Percentiles rank a stretch among this genome's conserved stretches.
These are phyloP conservation scores for Amniataba percoides DNA, from an alignment of 2,797 vertebrate genomes.

Conservation along the genomic window DNA sequence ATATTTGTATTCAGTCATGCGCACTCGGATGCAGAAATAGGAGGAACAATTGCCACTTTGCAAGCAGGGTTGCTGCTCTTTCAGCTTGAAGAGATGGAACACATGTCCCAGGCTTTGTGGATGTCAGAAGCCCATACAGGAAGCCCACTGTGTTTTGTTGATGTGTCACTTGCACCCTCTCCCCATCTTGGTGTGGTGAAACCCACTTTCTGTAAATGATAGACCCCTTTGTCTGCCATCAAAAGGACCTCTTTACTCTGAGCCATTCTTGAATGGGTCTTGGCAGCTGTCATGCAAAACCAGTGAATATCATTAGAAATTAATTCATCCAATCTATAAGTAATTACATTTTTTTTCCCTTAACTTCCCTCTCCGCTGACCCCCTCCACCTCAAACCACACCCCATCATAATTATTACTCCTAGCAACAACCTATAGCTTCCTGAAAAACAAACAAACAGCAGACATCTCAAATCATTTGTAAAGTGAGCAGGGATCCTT, in stretches of 20 bases:
- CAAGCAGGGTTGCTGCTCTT: slow-evolving; percentile 58
- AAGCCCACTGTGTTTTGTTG: slow-evolving; percentile 89
- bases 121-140: slow-evolving; percentile 88
- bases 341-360: slow-evolving; percentile 85
- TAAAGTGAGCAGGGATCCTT: slow-evolving; percentile 85
- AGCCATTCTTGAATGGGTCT: slow-evolving; percentile 83
- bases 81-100: slow-evolving; percentile 82
- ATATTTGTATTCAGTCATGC: slow-evolving; percentile 40
- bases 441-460: slow-evolving; percentile 89
- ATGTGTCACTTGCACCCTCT: slow-evolving; percentile 92
- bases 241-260: slow-evolving; percentile 87
- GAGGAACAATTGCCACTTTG: slow-evolving; percentile 69
- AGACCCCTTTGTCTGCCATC: slow-evolving; percentile 89
- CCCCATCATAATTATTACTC: slow-evolving; percentile 90
- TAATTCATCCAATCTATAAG: slow-evolving; percentile 91
- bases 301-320: slow-evolving; percentile 90
- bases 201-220: slow-evolving; percentile 88
- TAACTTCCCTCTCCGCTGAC: slow-evolving; percentile 58
- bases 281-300: slow-evolving; percentile 92
- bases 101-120: slow-evolving; percentile 90
- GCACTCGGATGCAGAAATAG: slow-evolving; percentile 55
- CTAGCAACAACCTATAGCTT: slow-evolving; percentile 88
- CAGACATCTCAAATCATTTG: slow-evolving; percentile 87
- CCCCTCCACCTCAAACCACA: slow-evolving; percentile 72
- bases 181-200: slow-evolving; percentile 84